These are phyloP conservation scores for Eurypyga helias DNA, from an alignment of 2,113 vertebrate species.

Conservation along the genomic window DNA sequence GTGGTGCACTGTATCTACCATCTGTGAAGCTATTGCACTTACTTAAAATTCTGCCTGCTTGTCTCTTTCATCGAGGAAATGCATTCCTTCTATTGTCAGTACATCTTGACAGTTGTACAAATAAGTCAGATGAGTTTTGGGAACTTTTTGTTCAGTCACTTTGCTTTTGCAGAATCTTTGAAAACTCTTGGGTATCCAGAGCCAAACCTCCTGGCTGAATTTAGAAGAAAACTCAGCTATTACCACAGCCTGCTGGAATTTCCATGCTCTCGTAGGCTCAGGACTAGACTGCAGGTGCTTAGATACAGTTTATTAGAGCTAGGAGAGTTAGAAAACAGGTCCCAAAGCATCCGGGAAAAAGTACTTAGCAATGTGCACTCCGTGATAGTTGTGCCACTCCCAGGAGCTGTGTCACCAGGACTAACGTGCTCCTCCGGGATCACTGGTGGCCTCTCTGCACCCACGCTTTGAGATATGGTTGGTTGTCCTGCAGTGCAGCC, in stretches of 20 bases:
- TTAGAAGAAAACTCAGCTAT: neutral
- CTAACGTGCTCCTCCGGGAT: neutral
- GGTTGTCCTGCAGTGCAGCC: neutral
- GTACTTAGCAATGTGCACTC: neutral
- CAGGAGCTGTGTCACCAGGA: neutral
- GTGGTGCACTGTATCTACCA: neutral
- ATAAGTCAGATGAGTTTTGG: neutral
- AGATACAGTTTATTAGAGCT: neutral
- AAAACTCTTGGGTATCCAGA: neutral
- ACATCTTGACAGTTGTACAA: neutral
- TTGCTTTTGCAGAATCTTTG: neutral
- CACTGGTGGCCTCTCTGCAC: fast-evolving
- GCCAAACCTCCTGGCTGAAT: neutral
- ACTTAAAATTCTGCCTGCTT: neutral
- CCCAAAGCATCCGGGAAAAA: neutral
- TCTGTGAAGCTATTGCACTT: neutral
- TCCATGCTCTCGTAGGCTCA: neutral
- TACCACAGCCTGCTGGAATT: neutral
- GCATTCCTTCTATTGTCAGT: neutral
- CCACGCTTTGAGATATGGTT: neutral
- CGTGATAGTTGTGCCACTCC: neutral
- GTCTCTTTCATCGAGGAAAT: neutral
- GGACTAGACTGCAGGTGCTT: neutral
- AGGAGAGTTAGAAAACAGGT: neutral
- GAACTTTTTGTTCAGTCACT: neutral